phyloP scores from a whole-genome alignment of 2,113 vertebrate genomes.

The Oophaga pumilio region DNA sequence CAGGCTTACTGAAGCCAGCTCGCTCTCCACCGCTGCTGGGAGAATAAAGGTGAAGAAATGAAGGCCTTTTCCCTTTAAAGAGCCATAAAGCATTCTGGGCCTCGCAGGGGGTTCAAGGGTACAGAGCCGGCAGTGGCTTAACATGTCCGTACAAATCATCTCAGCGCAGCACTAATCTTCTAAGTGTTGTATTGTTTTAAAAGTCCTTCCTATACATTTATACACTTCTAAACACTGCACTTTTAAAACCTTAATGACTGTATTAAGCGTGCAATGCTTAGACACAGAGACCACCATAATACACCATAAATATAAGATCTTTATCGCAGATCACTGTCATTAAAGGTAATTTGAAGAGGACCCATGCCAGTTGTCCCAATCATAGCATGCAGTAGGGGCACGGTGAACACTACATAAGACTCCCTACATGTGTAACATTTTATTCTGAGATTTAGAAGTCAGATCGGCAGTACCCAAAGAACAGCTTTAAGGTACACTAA shows the following conservation, averaged over 20 bases:
- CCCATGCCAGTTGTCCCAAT: neutral
- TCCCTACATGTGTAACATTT: neutral
- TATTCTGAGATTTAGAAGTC: neutral
- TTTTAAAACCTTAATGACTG: conserved; percentile 63
- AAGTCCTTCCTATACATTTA: conserved; percentile 67
- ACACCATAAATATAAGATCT: too few species aligned
- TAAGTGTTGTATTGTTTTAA: conserved; percentile 16
- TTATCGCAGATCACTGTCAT: neutral
- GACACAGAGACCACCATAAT: neutral
- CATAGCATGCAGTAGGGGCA: neutral
- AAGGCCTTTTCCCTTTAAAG: conserved; percentile 98
- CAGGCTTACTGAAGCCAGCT: conserved; percentile 99
- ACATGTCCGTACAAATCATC: conserved; percentile 82
- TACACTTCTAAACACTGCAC: conserved; percentile 72
- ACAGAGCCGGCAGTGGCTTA: conserved; percentile 92
- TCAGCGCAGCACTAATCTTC: conserved; percentile 78
- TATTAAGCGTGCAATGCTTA: conserved; percentile 81
- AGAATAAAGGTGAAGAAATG: conserved; percentile 99
- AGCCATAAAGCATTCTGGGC: conserved; percentile 96
- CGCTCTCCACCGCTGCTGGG: conserved; percentile 99
- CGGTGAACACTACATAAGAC: neutral
- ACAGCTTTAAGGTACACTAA: neutral
- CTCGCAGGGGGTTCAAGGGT: conserved; percentile 87
- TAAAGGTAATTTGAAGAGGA: neutral
- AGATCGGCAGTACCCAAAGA: too few species aligned